Percentiles rank a stretch among this genome's conserved stretches.
Evolutionary conservation across 1,140 invertebrate genomes (phyloP).

Genomic region (Drosophila suzukii): DNA sequence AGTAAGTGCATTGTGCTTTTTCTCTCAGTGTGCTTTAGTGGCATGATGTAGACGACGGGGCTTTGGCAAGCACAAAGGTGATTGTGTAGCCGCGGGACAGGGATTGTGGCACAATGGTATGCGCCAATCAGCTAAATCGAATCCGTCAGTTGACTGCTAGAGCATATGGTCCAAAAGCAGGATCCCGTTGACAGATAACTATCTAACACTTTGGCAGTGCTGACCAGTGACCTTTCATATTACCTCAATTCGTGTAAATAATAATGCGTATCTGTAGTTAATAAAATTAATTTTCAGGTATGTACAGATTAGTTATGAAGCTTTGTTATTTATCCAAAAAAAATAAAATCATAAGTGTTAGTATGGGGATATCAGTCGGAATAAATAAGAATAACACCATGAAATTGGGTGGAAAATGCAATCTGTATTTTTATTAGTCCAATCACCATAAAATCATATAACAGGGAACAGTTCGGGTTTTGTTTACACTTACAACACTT

Average conservation of each 20-base stretch:
- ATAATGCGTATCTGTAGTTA: no score
- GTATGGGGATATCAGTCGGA: neutral
- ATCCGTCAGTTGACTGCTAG: neutral
- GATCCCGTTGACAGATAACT: constrained; percentile 2
- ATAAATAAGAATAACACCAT: neutral
- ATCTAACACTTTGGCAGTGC: constrained; percentile 4
- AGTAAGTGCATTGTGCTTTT: neutral
- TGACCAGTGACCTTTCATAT: neutral
- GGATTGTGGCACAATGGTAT: neutral
- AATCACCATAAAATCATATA: neutral
- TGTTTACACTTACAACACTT: neutral
- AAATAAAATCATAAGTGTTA: neutral
- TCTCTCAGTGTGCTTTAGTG: neutral
- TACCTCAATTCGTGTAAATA: no score
- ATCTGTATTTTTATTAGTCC: neutral
- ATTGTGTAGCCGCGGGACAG: neutral
- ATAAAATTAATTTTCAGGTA: no score
- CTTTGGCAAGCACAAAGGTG: neutral
- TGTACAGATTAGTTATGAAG: neutral
- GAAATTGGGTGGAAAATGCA: neutral
- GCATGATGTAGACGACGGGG: neutral
- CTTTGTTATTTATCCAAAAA: neutral
- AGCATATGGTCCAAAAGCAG: constrained; percentile 10
- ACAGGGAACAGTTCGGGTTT: no score
- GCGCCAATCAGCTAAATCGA: constrained; percentile 21